Conservation (phyloP, 1,140 invertebrate genomes). For the Drosophila sp. region DNA sequence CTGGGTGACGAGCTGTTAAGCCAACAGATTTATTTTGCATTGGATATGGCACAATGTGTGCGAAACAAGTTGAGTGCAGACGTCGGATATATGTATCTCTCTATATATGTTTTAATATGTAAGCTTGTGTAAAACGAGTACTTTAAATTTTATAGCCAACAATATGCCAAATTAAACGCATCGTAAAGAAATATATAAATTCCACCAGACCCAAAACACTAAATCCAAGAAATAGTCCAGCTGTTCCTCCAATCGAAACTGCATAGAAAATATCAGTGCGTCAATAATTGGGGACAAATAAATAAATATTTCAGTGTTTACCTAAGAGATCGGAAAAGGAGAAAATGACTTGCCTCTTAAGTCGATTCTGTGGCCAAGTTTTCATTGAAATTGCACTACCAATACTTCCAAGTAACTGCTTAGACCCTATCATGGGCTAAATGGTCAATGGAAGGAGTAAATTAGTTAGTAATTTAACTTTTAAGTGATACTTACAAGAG, state of each 20-base stretch:
- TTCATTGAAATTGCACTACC: conserved; percentile 61
- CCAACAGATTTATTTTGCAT: conserved; percentile 14
- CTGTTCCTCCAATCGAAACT: conserved; percentile 89
- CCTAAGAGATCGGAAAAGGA: conserved; percentile 78
- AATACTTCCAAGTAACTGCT: conserved; percentile 57
- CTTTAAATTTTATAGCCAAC: conserved; percentile 63
- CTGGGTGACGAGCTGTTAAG: conserved; percentile 10
- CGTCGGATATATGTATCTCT: background rate
- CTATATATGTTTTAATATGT: background rate
- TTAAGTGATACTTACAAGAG: conserved; percentile 32
- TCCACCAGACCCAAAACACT: conserved; percentile 88
- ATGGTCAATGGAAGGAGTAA: background rate
- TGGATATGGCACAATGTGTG: background rate
- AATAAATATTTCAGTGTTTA: conserved; percentile 8
- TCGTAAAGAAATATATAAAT: conserved; percentile 87
- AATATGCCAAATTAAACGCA: conserved; percentile 85
- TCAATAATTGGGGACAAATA: background rate
- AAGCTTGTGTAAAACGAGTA: no score
- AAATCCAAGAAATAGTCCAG: conserved; percentile 88
- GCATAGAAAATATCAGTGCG: conserved; percentile 53
- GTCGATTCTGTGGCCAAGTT: conserved; percentile 61
- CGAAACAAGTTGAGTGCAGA: background rate
- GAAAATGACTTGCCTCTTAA: conserved; percentile 75
- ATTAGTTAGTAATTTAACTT: background rate
- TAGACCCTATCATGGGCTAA: conserved; percentile 59